Percentiles rank a stretch among this genome's conserved stretches.
Evolutionary conservation across 2,888 invertebrate species (phyloP).

Genomic region (Latrodectus elegans): DNA sequence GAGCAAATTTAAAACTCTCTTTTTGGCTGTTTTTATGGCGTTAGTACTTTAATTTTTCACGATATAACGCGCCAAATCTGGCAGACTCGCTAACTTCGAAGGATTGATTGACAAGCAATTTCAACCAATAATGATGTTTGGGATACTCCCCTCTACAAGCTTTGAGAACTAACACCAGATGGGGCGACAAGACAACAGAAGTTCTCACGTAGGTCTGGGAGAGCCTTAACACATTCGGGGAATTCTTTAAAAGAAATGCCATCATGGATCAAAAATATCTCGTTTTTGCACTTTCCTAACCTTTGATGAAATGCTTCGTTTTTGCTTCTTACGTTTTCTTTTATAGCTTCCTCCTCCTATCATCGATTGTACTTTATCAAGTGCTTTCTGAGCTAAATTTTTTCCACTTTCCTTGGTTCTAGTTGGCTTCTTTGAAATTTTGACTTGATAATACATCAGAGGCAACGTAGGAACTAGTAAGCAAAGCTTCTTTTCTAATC

Average conservation of each 20-base stretch:
- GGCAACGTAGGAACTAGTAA: constrained; percentile 16
- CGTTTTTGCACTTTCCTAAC: constrained; percentile 4
- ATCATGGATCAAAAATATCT: constrained; percentile 45
- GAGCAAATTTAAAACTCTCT: too few species aligned
- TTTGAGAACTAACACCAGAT: too few species aligned
- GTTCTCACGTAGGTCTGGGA: too few species aligned
- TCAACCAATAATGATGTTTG: too few species aligned
- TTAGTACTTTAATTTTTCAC: too few species aligned
- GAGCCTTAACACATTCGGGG: constrained; percentile 48
- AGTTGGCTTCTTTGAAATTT: constrained; percentile 14
- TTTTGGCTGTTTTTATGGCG: too few species aligned
- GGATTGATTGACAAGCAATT: too few species aligned
- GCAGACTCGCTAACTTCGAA: too few species aligned
- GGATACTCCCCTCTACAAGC: too few species aligned
- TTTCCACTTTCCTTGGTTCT: constrained; percentile 29
- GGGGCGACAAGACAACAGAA: too few species aligned
- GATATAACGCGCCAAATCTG: too few species aligned
- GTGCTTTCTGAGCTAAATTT: constrained; percentile 7
- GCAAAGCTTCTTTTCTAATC: constrained; percentile 48
- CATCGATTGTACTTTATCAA: constrained; percentile 27
- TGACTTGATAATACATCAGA: constrained; percentile 33
- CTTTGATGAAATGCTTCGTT: constrained; percentile 26
- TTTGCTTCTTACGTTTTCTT: constrained; percentile 29
- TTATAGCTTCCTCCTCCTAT: constrained; percentile 29
- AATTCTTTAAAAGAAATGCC: constrained; percentile 26